Percentiles rank a stretch among this genome's conserved stretches.
These are phyloP conservation scores for Crossaster papposus DNA, from an alignment of 53 echinoderm and acorn worm species.

Conservation along the genomic window DNA sequence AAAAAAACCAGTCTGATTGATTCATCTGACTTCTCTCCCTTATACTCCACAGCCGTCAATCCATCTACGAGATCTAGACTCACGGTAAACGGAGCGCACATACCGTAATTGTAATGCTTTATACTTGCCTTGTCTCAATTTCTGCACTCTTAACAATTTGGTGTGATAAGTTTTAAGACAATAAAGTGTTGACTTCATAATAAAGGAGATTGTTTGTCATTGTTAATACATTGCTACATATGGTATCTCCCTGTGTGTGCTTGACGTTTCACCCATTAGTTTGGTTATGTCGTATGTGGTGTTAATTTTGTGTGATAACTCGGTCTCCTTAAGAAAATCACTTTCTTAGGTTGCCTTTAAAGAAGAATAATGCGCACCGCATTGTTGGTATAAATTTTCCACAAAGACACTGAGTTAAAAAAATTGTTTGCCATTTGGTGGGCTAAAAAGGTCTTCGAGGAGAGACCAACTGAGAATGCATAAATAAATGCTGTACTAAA, in stretches of 20 bases:
- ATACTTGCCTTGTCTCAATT: slow-evolving; percentile 28
- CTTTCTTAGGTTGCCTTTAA: neutral
- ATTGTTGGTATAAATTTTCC: neutral
- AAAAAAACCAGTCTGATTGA: slow-evolving; percentile 1
- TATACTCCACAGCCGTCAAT: slow-evolving; percentile 42
- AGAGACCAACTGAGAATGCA: neutral
- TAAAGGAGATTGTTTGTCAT: neutral
- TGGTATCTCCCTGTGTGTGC: slow-evolving; percentile 16
- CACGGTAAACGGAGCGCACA: slow-evolving; percentile 54
- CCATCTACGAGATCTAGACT: slow-evolving; percentile 29
- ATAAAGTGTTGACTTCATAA: neutral
- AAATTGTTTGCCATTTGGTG: neutral
- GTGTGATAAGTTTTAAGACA: neutral
- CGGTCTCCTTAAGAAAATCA: neutral
- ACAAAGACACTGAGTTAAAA: neutral
- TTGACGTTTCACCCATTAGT: slow-evolving; percentile 18
- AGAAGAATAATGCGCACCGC: neutral
- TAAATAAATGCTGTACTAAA: neutral
- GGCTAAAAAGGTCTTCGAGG: neutral
- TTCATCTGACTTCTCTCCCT: slow-evolving; percentile 7
- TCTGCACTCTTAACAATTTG: neutral
- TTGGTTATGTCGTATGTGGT: slow-evolving; percentile 24
- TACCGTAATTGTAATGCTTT: slow-evolving; percentile 17
- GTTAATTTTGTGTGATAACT: slow-evolving; percentile 25
- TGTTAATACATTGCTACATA: neutral